phyloP scores from a whole-genome alignment of 2,888 invertebrate genomes.

The Deilephila porcellus region DNA sequence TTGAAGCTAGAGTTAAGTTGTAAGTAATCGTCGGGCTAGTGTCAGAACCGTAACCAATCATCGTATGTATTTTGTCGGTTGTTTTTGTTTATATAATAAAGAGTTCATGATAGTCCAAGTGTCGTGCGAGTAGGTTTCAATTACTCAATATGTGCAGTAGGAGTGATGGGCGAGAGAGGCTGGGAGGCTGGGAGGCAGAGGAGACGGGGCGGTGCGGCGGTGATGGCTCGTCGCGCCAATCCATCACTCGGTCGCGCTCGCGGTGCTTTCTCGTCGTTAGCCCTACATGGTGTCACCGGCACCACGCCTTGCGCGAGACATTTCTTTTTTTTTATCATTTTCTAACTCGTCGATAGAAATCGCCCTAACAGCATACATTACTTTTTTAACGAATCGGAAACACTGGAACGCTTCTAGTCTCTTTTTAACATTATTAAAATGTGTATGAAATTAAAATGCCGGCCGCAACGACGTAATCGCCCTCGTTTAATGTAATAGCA shows the following conservation, averaged over 20 bases:
- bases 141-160: neutral
- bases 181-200: conserved; percentile 38
- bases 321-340: conserved; percentile 83
- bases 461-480: conserved; percentile 72
- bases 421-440: conserved; percentile 67
- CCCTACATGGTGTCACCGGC: conserved; percentile 77
- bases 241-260: conserved; percentile 78
- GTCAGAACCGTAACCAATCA: conserved; percentile 5
- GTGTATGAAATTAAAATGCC: conserved; percentile 74
- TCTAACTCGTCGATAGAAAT: conserved; percentile 83
- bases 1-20: conserved; percentile 55
- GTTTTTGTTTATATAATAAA: neutral
- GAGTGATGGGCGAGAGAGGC: neutral
- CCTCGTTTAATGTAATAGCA: conserved; percentile 75
- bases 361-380: conserved; percentile 77
- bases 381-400: conserved; percentile 74
- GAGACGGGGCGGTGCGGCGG: conserved; percentile 37
- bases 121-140: neutral
- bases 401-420: conserved; percentile 66
- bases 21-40: conserved; percentile 29
- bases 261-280: conserved; percentile 84
- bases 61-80: neutral
- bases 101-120: neutral
- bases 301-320: conserved; percentile 79
- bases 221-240: conserved; percentile 55